Percentiles rank a stretch among this genome's conserved stretches.
Evolutionary conservation across 2,888 invertebrate genomes (phyloP).

Genomic region (Sepiola atlantica): DNA sequence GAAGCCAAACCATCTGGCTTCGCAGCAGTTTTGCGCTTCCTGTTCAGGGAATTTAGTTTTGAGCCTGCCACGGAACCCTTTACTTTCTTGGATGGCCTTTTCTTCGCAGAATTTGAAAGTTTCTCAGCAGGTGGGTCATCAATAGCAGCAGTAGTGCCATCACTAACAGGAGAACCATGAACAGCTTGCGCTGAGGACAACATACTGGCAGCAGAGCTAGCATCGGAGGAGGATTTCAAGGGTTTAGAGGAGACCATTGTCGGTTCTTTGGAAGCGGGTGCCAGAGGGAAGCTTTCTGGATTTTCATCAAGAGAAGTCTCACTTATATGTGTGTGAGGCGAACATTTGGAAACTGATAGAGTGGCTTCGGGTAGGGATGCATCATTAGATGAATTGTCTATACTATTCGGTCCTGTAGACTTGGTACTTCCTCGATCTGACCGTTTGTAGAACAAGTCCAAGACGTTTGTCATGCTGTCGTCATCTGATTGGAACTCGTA

Average conservation of each 20-base stretch:
- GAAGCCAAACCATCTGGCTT: neutral
- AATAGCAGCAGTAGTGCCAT: neutral
- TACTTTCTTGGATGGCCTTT: conserved; percentile 34
- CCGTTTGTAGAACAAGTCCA: conserved; percentile 43
- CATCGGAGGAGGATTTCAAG: neutral
- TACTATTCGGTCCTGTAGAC: neutral
- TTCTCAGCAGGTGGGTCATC: conserved; percentile 18
- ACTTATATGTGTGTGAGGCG: neutral
- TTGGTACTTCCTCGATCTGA: conserved; percentile 38
- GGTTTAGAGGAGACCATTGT: neutral
- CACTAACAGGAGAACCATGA: neutral
- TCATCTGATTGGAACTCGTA: conserved; percentile 70
- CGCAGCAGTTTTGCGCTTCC: neutral
- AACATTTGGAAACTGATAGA: neutral
- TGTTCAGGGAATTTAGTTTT: neutral
- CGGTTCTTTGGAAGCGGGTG: neutral
- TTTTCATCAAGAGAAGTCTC: neutral
- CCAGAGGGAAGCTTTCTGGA: neutral
- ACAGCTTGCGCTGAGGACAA: neutral
- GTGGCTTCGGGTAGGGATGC: neutral
- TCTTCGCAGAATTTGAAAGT: neutral
- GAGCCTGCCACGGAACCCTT: neutral
- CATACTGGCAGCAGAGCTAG: neutral
- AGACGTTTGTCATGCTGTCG: conserved; percentile 61
- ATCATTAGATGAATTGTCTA: conserved; percentile 33